A percentile compares a stretch with the other conserved stretches of the same genome.
These are phyloP conservation scores for Ailurus styani DNA, from an alignment of 2,113 vertebrate species.

Conservation along the genomic window DNA sequence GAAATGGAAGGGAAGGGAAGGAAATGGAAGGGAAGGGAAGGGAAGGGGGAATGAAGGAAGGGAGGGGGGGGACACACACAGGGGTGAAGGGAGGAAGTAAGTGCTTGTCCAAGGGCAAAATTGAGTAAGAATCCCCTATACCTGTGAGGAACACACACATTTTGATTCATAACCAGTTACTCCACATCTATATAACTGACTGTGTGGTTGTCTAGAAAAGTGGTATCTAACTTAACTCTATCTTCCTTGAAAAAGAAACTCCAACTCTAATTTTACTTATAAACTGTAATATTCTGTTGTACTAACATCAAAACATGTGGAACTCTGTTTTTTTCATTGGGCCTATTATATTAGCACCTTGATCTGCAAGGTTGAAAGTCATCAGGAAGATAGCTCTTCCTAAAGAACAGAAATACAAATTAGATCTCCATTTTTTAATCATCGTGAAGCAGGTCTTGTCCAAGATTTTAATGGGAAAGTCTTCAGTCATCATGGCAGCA, in stretches of 20 bases:
- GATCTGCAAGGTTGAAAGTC: neutral
- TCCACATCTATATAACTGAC: neutral
- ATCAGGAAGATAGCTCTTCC: neutral
- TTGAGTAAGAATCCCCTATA: neutral
- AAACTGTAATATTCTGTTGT: neutral
- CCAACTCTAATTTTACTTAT: neutral
- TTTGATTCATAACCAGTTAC: neutral
- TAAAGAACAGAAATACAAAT: neutral
- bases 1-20: neutral
- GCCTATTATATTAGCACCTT: neutral
- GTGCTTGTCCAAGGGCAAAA: neutral
- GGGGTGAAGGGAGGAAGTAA: neutral
- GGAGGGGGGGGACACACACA: neutral
- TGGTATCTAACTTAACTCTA: neutral
- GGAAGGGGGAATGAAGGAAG: neutral
- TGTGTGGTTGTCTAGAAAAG: neutral
- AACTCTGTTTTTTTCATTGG: neutral
- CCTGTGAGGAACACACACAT: neutral
- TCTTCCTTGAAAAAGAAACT: neutral
- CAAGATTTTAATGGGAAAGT: neutral
- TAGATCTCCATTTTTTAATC: neutral
- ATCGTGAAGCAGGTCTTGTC: neutral
- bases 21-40: neutral
- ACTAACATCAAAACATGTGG: neutral
- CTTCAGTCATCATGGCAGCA: neutral